Percentiles rank a stretch among this genome's conserved stretches.
phyloP scores from a whole-genome alignment of 2,888 invertebrate species.

The Epirrhoe tristata region DNA sequence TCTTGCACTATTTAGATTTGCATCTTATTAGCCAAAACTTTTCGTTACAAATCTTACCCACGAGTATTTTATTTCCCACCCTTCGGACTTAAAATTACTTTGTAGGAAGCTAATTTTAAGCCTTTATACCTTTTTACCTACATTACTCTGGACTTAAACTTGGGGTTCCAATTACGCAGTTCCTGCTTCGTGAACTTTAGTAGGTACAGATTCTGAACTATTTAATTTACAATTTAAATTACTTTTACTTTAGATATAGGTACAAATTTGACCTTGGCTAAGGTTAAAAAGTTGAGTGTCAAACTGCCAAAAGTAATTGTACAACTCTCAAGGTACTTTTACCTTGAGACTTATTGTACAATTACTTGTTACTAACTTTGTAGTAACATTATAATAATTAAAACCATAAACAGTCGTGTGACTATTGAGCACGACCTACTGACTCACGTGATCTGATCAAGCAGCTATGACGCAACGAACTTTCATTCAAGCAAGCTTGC shows the following conservation, averaged over 20 bases:
- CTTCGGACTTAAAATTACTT: neutral
- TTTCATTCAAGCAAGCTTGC: conserved; percentile 35
- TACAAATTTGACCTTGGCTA: neutral
- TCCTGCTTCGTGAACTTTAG: neutral
- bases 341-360: too few relatives aligned
- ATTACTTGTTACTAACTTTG: too few relatives aligned
- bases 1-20: neutral
- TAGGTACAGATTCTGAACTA: neutral
- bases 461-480: conserved; percentile 35
- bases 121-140: neutral
- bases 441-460: conserved; percentile 3
- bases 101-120: neutral
- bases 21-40: neutral
- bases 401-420: conserved; percentile 5
- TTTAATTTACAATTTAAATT: neutral
- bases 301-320: neutral
- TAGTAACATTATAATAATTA: too few relatives aligned
- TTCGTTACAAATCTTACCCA: neutral
- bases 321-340: conserved; percentile 3
- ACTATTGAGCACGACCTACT: conserved; percentile 13
- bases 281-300: conserved; percentile 2
- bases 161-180: neutral
- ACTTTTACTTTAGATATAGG: neutral
- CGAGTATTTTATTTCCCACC: neutral
- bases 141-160: neutral